Percentiles rank a stretch among this genome's conserved stretches.
These are phyloP conservation scores for Sialia sialis DNA, from an alignment of 2,113 vertebrate species.

Conservation along the genomic window DNA sequence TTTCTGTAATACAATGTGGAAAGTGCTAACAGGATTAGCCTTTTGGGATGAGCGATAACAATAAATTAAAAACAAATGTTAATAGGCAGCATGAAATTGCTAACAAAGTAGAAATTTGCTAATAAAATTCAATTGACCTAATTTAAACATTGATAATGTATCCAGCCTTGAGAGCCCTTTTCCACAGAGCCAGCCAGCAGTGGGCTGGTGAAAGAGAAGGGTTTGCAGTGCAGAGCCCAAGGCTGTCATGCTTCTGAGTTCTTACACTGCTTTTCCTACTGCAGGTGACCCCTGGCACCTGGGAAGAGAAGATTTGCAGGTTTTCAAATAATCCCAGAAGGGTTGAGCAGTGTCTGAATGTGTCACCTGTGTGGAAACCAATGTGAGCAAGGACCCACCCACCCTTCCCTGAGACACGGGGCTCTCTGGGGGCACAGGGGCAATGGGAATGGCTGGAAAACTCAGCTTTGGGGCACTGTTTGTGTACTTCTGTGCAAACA, in stretches of 20 bases:
- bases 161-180: neutral
- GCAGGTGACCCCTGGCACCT: neutral
- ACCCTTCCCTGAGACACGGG: rapidly evolving
- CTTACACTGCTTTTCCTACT: neutral
- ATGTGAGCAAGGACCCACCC: rapidly evolving
- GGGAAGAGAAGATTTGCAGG: neutral
- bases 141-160: neutral
- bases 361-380: neutral
- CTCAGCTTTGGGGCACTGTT: neutral
- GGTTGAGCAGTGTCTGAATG: neutral
- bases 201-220: neutral
- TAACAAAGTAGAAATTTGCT: constrained; percentile 67
- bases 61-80: constrained; percentile 63
- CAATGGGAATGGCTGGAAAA: neutral
- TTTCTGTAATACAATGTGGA: constrained; percentile 49
- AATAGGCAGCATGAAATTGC: constrained; percentile 49
- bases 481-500: neutral
- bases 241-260: neutral
- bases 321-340: neutral
- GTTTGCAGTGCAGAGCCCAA: rapidly evolving
- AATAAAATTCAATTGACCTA: constrained; percentile 47
- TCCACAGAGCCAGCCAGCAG: neutral
- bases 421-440: rapidly evolving
- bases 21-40: constrained; percentile 57
- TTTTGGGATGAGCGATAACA: constrained; percentile 67